phyloP scores from a whole-genome alignment of 37 sponge, comb jelly and placozoan species.

The Amphimedon queenslandica region DNA sequence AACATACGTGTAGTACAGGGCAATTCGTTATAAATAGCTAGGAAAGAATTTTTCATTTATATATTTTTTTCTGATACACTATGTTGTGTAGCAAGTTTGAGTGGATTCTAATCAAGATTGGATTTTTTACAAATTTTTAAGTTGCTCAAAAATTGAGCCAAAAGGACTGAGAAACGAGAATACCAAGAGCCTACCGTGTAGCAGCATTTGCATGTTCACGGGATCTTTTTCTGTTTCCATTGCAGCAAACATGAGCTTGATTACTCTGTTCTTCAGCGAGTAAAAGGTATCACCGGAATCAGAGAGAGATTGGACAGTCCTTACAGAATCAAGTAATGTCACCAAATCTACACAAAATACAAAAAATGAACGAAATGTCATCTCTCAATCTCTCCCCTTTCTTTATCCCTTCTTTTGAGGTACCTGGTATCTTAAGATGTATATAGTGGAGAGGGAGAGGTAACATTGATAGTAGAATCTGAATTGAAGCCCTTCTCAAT shows the following conservation, averaged over 20 bases:
- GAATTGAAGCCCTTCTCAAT: conserved; percentile 52
- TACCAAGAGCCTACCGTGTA: conserved; percentile 35
- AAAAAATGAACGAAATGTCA: too few species aligned
- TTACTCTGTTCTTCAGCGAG: conserved; percentile 43
- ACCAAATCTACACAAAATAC: too few species aligned
- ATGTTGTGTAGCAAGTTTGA: too few species aligned
- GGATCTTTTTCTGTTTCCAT: conserved; percentile 53
- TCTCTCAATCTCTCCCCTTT: not conserved
- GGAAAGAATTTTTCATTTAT: too few species aligned
- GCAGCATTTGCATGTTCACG: conserved; percentile 64
- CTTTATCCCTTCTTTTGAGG: not conserved
- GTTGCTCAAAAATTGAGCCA: too few species aligned
- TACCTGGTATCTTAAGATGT: conserved; percentile 62
- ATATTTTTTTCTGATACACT: too few species aligned
- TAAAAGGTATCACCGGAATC: conserved; percentile 19
- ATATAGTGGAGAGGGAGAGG: conserved; percentile 84
- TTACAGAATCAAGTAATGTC: too few species aligned
- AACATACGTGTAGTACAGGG: not conserved
- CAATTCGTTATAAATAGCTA: too few species aligned
- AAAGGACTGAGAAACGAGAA: too few species aligned
- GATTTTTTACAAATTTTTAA: too few species aligned
- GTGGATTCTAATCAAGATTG: too few species aligned
- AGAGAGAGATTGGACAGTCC: too few species aligned
- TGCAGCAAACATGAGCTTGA: conserved; percentile 51
- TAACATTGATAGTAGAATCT: conserved; percentile 70